These are phyloP conservation scores for Odontamblyopus lacepedii DNA, from an alignment of 2,797 vertebrate genomes.

Conservation along the genomic window DNA sequence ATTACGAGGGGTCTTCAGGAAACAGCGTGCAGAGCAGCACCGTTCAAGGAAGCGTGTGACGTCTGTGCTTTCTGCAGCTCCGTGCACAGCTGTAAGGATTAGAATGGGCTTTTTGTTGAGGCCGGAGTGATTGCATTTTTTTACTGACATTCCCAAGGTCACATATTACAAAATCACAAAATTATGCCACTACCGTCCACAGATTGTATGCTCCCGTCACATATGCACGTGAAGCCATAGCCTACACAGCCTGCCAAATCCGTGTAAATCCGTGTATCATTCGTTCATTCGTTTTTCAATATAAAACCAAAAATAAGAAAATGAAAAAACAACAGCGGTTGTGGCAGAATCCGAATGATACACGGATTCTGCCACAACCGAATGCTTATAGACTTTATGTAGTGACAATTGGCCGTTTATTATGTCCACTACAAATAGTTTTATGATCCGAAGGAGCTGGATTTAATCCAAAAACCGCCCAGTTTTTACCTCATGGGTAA, in stretches of 20 bases:
- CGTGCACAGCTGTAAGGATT: background rate
- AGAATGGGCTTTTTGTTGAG: background rate
- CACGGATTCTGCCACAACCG: background rate
- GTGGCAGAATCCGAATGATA: too few species aligned
- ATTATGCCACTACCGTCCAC: background rate
- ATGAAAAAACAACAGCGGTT: too few species aligned
- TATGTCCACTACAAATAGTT: too few species aligned
- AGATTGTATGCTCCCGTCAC: too few species aligned
- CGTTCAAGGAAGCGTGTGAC: background rate
- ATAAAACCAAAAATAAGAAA: too few species aligned
- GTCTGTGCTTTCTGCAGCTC: background rate
- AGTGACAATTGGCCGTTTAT: background rate
- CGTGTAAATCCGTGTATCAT: too few species aligned
- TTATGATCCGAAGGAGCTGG: too few species aligned
- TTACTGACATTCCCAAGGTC: background rate
- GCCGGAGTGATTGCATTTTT: background rate
- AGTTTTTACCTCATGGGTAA: background rate
- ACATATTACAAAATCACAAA: background rate
- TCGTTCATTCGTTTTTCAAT: too few species aligned
- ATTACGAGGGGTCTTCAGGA: conserved; percentile 4
- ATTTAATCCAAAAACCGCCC: too few species aligned
- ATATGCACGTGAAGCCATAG: too few species aligned
- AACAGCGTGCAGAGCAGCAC: background rate
- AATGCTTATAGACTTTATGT: background rate
- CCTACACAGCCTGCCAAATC: too few species aligned